These are phyloP conservation scores for Adelosebastes latens DNA, from an alignment of 2,797 vertebrate species.

Conservation along the genomic window DNA sequence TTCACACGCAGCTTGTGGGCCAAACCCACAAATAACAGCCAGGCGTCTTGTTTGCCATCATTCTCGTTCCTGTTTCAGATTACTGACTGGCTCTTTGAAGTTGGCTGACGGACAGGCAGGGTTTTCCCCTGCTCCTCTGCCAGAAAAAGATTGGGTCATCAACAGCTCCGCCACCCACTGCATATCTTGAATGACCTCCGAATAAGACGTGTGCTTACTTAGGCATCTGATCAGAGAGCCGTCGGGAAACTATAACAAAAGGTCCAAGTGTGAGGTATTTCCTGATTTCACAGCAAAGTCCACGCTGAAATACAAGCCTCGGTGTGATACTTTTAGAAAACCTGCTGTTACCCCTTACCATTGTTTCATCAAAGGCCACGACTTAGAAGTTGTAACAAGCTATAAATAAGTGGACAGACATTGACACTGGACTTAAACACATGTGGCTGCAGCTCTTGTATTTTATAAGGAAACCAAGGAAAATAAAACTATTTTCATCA, in stretches of 20 bases:
- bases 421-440: not conserved
- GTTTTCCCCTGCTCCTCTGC: conserved; percentile 70
- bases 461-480: not conserved
- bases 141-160: conserved; percentile 76
- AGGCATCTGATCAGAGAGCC: conserved; percentile 58
- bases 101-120: conserved; percentile 62
- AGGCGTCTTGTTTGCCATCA: conserved; percentile 71
- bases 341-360: conserved; percentile 3
- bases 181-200: conserved; percentile 65
- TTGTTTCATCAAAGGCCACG: conserved; percentile 27
- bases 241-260: conserved; percentile 39
- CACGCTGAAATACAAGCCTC: conserved; percentile 40
- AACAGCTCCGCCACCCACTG: conserved; percentile 56
- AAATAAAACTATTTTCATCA: not conserved
- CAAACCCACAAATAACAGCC: conserved; percentile 77
- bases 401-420: conserved; percentile 15
- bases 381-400: conserved; percentile 4
- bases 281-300: conserved; percentile 64
- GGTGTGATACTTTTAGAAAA: conserved; percentile 31
- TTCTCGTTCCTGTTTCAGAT: conserved; percentile 73
- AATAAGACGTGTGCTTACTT: conserved; percentile 59
- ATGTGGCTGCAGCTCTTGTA: not conserved
- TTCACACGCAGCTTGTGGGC: conserved; percentile 72
- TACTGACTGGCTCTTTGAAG: conserved; percentile 77
- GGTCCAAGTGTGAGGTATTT: conserved; percentile 51